Evolutionary conservation across 2,797 vertebrate species (phyloP).

Genomic region (Linurgus olivaceus): DNA sequence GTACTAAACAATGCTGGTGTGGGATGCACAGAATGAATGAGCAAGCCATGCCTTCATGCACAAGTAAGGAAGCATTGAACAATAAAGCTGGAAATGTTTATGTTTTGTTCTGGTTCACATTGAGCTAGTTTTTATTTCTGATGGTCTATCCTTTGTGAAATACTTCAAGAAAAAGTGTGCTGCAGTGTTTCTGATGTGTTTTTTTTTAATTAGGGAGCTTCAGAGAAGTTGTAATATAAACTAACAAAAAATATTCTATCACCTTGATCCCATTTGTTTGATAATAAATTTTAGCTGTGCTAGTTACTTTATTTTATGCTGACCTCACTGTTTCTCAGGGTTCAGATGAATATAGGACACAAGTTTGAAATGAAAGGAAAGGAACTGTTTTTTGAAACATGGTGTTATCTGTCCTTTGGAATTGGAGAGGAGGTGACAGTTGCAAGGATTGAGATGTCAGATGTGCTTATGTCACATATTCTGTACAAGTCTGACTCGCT

Average conservation of each 20-base stretch:
- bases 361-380: neutral
- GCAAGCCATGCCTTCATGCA: neutral
- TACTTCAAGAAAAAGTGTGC: neutral
- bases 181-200: neutral
- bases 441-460: constrained; percentile 11
- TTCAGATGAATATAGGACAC: neutral
- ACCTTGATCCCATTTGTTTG: neutral
- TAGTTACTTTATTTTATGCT: neutral
- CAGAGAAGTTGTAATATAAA: neutral
- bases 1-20: neutral
- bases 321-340: neutral
- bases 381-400: neutral
- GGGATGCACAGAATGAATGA: neutral
- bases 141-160: neutral
- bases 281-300: neutral
- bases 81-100: neutral
- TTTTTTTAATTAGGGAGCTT: neutral
- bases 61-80: neutral
- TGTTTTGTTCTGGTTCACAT: neutral
- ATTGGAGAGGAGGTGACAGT: neutral
- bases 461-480: constrained; percentile 6
- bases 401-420: neutral
- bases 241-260: neutral
- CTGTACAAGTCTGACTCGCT: neutral
- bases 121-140: neutral